phyloP scores from a whole-genome alignment of 2,113 vertebrate genomes.

The Fulica atra region DNA sequence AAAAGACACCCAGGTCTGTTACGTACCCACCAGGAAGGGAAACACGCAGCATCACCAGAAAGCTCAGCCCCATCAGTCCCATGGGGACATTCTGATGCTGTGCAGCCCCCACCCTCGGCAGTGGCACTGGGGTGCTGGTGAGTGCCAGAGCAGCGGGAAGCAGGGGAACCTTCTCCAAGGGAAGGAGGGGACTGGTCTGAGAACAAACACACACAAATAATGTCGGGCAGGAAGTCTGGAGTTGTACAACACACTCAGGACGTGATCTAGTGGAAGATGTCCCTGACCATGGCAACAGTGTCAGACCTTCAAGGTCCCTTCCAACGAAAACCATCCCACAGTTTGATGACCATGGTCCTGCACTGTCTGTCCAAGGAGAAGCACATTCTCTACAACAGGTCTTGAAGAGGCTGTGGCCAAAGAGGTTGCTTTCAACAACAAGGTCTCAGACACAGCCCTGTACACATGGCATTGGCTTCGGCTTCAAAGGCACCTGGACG shows the following conservation, averaged over 20 bases:
- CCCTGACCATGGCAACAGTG: neutral
- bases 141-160: neutral
- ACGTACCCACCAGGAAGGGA: neutral
- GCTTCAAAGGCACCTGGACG: neutral
- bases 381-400: neutral
- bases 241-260: neutral
- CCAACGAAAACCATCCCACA: neutral
- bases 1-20: neutral
- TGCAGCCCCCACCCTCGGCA: fast-evolving
- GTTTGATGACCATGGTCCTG: neutral
- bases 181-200: neutral
- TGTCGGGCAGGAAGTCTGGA: neutral
- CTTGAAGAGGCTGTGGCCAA: neutral
- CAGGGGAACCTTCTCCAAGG: neutral
- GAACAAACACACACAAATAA: neutral
- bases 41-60: neutral
- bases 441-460: fast-evolving
- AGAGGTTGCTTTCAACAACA: too few species aligned
- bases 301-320: neutral
- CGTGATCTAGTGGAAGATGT: neutral
- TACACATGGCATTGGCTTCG: fast-evolving
- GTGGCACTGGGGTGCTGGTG: fast-evolving
- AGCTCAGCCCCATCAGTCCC: neutral
- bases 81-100: fast-evolving
- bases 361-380: neutral